Evolutionary conservation across 1,140 invertebrate genomes (phyloP).

Genomic region (Epicauta chinensis): DNA sequence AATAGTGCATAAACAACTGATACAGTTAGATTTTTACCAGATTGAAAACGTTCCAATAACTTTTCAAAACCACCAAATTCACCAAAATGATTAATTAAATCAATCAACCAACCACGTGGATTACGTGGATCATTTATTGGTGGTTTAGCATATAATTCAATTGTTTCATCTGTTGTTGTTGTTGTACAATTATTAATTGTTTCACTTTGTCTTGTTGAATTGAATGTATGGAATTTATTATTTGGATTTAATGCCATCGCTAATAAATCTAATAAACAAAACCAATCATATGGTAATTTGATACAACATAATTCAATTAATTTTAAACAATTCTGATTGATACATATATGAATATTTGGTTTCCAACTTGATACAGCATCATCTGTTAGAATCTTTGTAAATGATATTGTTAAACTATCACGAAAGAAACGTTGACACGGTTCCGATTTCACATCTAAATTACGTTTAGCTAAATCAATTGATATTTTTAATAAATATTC

Average conservation of each 20-base stretch:
- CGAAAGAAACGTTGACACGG: slow-evolving; percentile 92
- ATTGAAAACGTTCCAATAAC: slow-evolving; percentile 79
- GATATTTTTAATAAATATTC: slow-evolving; percentile 86
- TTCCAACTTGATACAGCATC: slow-evolving; percentile 98
- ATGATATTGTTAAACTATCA: slow-evolving; percentile 90
- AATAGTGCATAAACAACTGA: slow-evolving; percentile 78
- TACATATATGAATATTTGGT: slow-evolving; percentile 92
- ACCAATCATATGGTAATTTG: slow-evolving; percentile 89
- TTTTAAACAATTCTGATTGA: slow-evolving; percentile 87
- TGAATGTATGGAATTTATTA: slow-evolving; percentile 82
- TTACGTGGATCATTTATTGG: slow-evolving; percentile 63
- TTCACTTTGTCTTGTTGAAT: slow-evolving; percentile 75
- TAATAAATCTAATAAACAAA: slow-evolving; percentile 85
- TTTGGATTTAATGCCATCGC: slow-evolving; percentile 67
- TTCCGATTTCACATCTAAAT: slow-evolving; percentile 83
- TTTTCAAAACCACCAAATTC: slow-evolving; percentile 82
- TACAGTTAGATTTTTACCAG: slow-evolving; percentile 63
- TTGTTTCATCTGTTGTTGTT: too few species aligned
- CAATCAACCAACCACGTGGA: slow-evolving; percentile 88
- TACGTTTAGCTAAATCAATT: slow-evolving; percentile 76
- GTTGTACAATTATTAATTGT: slow-evolving; percentile 60
- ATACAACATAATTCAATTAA: slow-evolving; percentile 87
- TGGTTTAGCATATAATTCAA: slow-evolving; percentile 72
- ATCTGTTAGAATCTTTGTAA: slow-evolving; percentile 97
- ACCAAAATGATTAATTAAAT: slow-evolving; percentile 93